Evolutionary conservation across 2,113 vertebrate species (phyloP), one percentile per base, ranked within the genome.

Genomic region (Cebidichthys violaceus): DNA sequence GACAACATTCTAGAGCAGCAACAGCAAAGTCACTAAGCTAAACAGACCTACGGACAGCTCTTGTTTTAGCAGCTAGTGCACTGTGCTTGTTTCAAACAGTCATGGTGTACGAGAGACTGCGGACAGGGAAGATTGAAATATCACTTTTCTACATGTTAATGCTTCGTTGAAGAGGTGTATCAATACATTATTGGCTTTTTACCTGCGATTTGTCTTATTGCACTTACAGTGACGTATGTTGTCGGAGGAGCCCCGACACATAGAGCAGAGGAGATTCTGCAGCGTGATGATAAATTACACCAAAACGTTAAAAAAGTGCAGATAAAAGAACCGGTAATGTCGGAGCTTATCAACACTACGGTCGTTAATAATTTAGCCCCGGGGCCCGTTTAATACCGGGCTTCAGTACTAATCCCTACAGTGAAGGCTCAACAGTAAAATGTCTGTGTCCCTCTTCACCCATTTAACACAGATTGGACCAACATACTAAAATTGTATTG

Each of bases 361-460:
- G 54, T 5, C 54, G n/a, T 55, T 24, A 55, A 55, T 55, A 55
- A 55, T 55, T 24, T 55, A 27, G 10, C 54, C 54, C 54, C 11
- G n/a, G 11, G n/a, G 54, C 54, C 52, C n/a, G n/a, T 5, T 55
- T 55, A 55, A 17, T 8, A 60, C 57, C 14, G 57, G 57, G 15
- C 24, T 27, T 57, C 29, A 31, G 29, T 17, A 9, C 57, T 17
- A 29, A 31, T 31, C 57, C 57, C 6, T 4, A 60, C 29, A 31
- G 57, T 31, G 15, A 18, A 79, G 71, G 54, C 55, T 24, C 72
- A 70, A 70, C 35, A 59, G 35, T 80, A 45, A 81, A 27, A 70
- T 24, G 15, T 39, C 24, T 0, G 39, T 31, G 29, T 84, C 75
- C 43, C 77, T 83, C 43, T 45, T 75, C 27, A 41, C 10, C 52